Evolutionary conservation across 1,140 invertebrate genomes (phyloP).

Genomic region (Heliconius hermathena): DNA sequence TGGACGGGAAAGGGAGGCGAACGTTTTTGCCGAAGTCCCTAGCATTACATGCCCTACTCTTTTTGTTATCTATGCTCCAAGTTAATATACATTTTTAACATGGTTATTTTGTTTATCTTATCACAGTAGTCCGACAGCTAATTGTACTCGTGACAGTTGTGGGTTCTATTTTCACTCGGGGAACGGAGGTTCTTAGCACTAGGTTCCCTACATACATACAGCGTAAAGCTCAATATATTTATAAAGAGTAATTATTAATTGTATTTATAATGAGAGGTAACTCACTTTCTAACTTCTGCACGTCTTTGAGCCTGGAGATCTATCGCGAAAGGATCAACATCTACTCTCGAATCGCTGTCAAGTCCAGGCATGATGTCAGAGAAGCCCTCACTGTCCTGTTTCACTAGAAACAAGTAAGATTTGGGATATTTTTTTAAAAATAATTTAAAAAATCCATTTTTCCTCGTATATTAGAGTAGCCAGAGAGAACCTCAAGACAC

Average conservation of each 20-base stretch:
- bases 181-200: not conserved
- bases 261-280: not conserved
- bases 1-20: not conserved
- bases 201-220: not conserved
- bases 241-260: too few relatives aligned
- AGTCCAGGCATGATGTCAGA: constrained; percentile 66
- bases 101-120: too few relatives aligned
- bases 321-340: constrained; percentile 55
- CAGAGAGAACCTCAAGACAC: too few relatives aligned
- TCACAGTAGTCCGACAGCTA: too few relatives aligned
- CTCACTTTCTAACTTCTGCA: constrained; percentile 52
- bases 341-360: constrained; percentile 62
- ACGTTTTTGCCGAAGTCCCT: too few relatives aligned
- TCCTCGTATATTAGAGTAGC: too few relatives aligned
- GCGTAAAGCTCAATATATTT: not conserved
- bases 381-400: constrained; percentile 52
- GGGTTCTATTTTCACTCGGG: too few relatives aligned
- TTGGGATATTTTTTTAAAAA: not conserved
- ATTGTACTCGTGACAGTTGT: too few relatives aligned
- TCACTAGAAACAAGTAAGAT: constrained; percentile 38
- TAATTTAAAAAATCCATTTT: too few relatives aligned
- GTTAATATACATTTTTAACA: too few relatives aligned
- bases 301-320: constrained; percentile 56
- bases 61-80: too few relatives aligned
- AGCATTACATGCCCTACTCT: too few relatives aligned